These are phyloP conservation scores for Meteorus cinctellus DNA, from an alignment of 2,888 invertebrate species.

Conservation along the genomic window DNA sequence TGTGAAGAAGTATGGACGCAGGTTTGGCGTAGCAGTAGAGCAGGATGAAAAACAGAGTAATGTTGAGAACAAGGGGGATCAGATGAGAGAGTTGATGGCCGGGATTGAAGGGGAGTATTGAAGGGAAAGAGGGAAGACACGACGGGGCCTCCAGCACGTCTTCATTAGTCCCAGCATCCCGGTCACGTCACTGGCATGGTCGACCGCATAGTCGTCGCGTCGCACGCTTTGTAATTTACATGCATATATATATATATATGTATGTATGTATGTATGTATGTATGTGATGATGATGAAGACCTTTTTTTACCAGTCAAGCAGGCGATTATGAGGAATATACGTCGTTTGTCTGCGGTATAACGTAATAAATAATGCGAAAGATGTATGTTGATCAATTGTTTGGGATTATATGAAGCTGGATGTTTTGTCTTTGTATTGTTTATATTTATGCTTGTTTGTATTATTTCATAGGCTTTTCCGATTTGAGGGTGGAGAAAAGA, in stretches of 20 bases:
- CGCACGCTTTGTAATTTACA: slow-evolving; percentile 45
- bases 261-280: slow-evolving; percentile 22
- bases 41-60: slow-evolving; percentile 8
- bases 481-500: no score
- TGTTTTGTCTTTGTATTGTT: not conserved
- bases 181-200: slow-evolving; percentile 55
- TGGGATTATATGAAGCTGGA: not conserved
- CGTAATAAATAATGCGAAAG: not conserved
- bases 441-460: not conserved
- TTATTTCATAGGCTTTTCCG: no score
- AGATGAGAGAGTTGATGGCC: slow-evolving; percentile 32
- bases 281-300: not conserved
- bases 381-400: not conserved
- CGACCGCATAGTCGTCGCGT: slow-evolving; percentile 49
- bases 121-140: slow-evolving; percentile 41
- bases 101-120: slow-evolving; percentile 44
- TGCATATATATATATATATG: slow-evolving; percentile 26
- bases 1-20: slow-evolving; percentile 38
- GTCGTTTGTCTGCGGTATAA: not conserved
- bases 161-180: slow-evolving; percentile 59
- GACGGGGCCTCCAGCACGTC: slow-evolving; percentile 58
- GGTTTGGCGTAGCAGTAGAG: slow-evolving; percentile 19
- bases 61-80: not conserved
- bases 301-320: slow-evolving; percentile 7
- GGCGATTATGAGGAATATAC: slow-evolving; percentile 15